Evolutionary conservation across 2,113 vertebrate genomes (phyloP).

Genomic region (Petrocephalus zakoni): DNA sequence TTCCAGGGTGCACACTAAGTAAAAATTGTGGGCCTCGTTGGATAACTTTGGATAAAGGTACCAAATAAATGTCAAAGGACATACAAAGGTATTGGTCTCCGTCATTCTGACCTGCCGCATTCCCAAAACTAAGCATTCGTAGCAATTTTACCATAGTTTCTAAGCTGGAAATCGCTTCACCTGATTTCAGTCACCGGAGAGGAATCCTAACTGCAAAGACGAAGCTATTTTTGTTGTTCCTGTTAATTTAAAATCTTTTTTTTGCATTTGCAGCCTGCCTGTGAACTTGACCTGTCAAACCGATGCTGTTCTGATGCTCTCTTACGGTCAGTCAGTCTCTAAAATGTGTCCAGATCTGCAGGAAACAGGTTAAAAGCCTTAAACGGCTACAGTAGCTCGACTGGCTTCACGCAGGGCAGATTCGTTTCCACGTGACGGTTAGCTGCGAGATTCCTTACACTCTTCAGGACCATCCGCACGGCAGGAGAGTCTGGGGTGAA

Average conservation of each 20-base stretch:
- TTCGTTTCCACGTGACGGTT: not conserved
- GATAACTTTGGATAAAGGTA: not conserved
- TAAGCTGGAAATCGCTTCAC: not conserved
- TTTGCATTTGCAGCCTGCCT: not conserved
- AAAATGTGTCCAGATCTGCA: not conserved
- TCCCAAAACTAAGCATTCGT: not conserved
- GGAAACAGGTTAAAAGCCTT: not conserved
- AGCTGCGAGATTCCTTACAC: constrained; percentile 64
- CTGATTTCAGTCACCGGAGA: not conserved
- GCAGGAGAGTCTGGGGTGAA: constrained; percentile 82
- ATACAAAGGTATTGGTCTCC: not conserved
- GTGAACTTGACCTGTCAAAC: not conserved
- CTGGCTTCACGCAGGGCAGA: not conserved
- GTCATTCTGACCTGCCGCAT: not conserved
- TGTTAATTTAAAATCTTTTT: not conserved
- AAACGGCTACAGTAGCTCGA: not conserved
- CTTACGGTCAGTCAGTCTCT: not conserved
- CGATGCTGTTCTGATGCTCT: not conserved
- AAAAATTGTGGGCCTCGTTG: not conserved
- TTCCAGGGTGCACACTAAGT: not conserved
- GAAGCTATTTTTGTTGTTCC: not conserved
- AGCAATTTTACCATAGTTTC: not conserved
- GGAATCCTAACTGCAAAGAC: not conserved
- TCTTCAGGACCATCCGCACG: constrained; percentile 75
- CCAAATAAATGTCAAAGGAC: not conserved